phyloP scores from a whole-genome alignment of 2,113 vertebrate species.

The Sula dactylatra region DNA sequence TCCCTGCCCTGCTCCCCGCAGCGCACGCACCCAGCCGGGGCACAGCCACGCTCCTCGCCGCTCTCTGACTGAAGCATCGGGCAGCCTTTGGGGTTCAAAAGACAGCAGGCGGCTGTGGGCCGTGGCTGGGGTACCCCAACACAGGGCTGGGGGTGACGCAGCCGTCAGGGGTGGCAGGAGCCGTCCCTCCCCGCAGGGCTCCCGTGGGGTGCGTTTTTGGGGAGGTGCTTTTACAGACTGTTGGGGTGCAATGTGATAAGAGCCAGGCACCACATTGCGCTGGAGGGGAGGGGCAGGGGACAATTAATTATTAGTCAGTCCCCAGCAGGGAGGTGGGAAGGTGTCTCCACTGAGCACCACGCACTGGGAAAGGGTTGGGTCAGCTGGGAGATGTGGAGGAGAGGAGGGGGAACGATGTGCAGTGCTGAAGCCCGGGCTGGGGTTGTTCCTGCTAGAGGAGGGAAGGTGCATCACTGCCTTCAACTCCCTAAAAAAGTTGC shows the following conservation, averaged over 20 bases:
- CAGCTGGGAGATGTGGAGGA: neutral
- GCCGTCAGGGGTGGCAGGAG: neutral
- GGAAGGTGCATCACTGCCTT: neutral
- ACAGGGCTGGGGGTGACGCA: neutral
- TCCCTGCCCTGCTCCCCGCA: neutral
- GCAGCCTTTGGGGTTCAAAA: neutral
- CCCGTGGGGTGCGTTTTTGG: neutral
- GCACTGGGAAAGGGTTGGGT: neutral
- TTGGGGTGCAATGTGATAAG: neutral
- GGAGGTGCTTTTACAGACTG: neutral
- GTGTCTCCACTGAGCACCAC: neutral
- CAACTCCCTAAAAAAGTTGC: neutral
- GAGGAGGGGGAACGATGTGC: neutral
- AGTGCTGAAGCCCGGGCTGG: neutral
- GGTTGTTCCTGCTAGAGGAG: neutral
- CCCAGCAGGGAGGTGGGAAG: neutral
- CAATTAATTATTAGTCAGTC: neutral
- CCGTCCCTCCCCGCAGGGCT: neutral
- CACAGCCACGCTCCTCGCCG: fast-evolving
- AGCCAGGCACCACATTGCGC: neutral
- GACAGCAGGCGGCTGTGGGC: neutral
- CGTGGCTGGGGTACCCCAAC: neutral
- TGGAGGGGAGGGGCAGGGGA: neutral
- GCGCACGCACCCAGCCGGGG: neutral
- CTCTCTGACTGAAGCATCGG: neutral